Evolutionary conservation across 2,113 vertebrate species (phyloP), one percentile per base, ranked within the genome.

Genomic region (Eudyptes chrysolophus): DNA sequence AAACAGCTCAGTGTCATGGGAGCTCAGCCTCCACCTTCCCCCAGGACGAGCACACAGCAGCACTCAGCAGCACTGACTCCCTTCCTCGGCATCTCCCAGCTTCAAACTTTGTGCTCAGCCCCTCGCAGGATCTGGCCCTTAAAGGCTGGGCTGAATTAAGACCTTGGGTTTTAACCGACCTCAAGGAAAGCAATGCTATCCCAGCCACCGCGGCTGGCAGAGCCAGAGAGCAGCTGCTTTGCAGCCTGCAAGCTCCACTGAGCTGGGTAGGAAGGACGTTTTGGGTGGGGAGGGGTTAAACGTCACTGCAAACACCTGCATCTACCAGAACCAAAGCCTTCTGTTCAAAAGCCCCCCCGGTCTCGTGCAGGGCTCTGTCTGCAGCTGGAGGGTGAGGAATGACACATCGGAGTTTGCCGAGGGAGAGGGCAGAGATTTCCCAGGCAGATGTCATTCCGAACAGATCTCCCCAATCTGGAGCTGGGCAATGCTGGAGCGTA

Each of bases 221-320:
- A 77, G 93, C 54, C 92, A 26, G 70, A 79, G 79, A 57, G 90
- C 48, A 14, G 83, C 95, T 26, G 94, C 86, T 84, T 15, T 62
- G 94, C 91, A 94, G 94, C 77, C 85, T 87, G 66, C 51, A 49
- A 84, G 89, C 92, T 96, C 61, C 85, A 40, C 36, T 2, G 15
- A 61, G 86, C 89, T 18, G 85, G 57, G 36, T 66, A 86, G 90
- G 72, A 96, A 94, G 95, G 96, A 94, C 85, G 5, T 75, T 87
- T 84, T 71, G 92, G 87, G 68, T 70, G 72, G 48, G 90, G 60
- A 93, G 74, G 93, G 96, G 97, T 96, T 96, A 97, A 97, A 81
- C 76, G 80, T 70, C 65, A 3, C 94, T 87, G 95, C 97, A 95
- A 95, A 89, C 88, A 95, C 95, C 94, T 96, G 90, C 94, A 94